Evolutionary conservation across 2,113 vertebrate species (phyloP).

Genomic region (Vidua chalybeata): DNA sequence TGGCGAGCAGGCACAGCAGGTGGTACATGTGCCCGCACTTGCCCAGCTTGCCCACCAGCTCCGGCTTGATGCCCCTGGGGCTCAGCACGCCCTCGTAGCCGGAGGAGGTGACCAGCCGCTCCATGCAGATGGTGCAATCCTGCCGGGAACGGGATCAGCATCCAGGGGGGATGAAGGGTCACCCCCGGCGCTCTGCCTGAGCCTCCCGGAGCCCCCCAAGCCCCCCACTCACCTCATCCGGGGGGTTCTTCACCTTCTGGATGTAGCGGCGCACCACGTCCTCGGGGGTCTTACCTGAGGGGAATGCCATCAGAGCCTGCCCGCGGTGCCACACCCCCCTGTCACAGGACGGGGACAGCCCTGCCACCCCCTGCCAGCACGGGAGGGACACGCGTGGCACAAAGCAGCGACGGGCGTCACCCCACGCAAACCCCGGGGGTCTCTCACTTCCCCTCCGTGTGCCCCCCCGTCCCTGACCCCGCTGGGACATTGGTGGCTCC

Average conservation of each 20-base stretch:
- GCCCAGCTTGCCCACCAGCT: slow-evolving; percentile 93
- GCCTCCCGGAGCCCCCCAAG: neutral
- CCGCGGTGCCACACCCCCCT: neutral
- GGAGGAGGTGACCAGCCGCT: slow-evolving; percentile 79
- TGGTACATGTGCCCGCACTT: slow-evolving; percentile 97
- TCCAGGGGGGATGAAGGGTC: accelerated
- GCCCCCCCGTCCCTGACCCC: accelerated
- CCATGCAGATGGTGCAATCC: slow-evolving; percentile 61
- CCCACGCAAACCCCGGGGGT: accelerated
- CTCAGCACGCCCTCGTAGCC: slow-evolving; percentile 92
- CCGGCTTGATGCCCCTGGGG: slow-evolving; percentile 86
- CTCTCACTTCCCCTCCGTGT: neutral
- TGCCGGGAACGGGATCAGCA: neutral
- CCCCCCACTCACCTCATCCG: slow-evolving; percentile 85
- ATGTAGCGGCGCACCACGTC: slow-evolving; percentile 93
- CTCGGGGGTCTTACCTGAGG: slow-evolving; percentile 90
- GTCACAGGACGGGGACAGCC: neutral
- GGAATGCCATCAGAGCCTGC: neutral
- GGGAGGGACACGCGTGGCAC: accelerated
- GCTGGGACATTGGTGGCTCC: accelerated
- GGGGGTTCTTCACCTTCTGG: slow-evolving; percentile 91
- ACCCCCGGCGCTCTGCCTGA: neutral
- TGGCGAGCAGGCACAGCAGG: slow-evolving; percentile 94
- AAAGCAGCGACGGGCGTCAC: neutral
- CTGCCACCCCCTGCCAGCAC: neutral